phyloP scores from a whole-genome alignment of 2,888 invertebrate species.

The Plagodis pulveraria region DNA sequence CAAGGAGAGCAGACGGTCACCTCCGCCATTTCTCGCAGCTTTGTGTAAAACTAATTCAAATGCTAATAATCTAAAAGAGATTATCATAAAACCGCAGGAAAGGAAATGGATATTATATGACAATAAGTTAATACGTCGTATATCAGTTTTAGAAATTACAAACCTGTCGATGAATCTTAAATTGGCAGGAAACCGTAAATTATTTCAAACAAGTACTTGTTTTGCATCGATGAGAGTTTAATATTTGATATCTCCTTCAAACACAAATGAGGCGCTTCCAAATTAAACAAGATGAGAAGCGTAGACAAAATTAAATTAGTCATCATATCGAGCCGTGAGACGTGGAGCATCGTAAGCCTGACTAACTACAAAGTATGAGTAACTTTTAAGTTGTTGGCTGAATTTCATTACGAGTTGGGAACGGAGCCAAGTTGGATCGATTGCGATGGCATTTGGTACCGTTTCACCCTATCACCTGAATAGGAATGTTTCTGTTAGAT shows the following conservation, averaged over 20 bases:
- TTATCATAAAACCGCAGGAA: constrained; percentile 16
- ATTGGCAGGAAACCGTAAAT: constrained; percentile 19
- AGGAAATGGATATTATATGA: constrained; percentile 5
- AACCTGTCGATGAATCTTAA: constrained; percentile 16
- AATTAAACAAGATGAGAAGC: constrained; percentile 12
- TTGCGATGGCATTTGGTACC: constrained; percentile 43
- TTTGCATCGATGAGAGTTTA: constrained; percentile 5
- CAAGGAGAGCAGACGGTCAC: constrained; percentile 48
- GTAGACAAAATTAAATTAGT: constrained; percentile 25
- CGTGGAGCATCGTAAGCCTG: constrained; percentile 10
- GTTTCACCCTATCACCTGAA: constrained; percentile 46
- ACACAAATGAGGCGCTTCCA: constrained; percentile 14
- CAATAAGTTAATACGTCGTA: background rate
- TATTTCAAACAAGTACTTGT: constrained; percentile 3
- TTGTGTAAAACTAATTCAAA: constrained; percentile 1
- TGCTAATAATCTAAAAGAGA: constrained; percentile 5
- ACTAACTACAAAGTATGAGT: constrained; percentile 26
- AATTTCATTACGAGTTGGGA: constrained; percentile 42
- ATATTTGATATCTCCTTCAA: constrained; percentile 24
- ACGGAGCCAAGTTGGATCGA: constrained; percentile 48
- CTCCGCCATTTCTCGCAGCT: constrained; percentile 39
- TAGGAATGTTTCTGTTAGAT: constrained; percentile 45
- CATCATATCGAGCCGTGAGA: constrained; percentile 27
- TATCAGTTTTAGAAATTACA: constrained; percentile 20
- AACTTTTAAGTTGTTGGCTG: constrained; percentile 23